Base-by-base conservation (phyloP, 1,140 invertebrate species). In the Hylyphantes graminicola region DNA sequence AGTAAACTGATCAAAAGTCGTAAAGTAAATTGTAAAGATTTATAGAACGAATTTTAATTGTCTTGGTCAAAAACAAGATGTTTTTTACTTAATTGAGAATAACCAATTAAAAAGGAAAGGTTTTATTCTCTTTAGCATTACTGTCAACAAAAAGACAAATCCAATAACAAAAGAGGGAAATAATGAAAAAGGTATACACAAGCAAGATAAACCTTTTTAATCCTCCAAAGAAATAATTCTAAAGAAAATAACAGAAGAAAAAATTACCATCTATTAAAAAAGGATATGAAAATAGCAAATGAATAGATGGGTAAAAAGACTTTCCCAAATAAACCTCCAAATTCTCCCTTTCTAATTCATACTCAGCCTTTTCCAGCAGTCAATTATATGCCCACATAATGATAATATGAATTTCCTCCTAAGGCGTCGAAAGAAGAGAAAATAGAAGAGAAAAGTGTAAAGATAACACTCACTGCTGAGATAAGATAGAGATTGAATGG, bases 321-420 rank as follows among this genome's bases (percentile, higher is more conserved):
- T 70, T 55, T 65, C 50, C 13, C 10, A 63, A 70, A 78, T 48
- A n/a, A 51, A 53, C 63, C 68, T 68, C 48, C 35, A 35, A 35
- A 35, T 35, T 65, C 77, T 35, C 13, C 21, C 61, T 53, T 50
- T 21, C 55, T 68, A 81, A 81, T 81, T 81, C 73, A 63, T 70
- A 81, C 73, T 81, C 79, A 81, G 51, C 10, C 15, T 13, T 53
- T n/a, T 21, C 61, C 1, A 2, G 5, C 21, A 81, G 67, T 81
- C 79, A 81, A 81, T 81, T 81, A 81, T 81, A 81, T 81, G 17
- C 53, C 55, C 67, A 61, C 72, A 81, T 81, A 81, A 81, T 81
- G 79, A 81, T 81, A 81, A 61, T 81, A 81, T 61, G 68, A 81
- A 72, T 78, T 78, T 78, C 15, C 76, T 21, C 54, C 54, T 7